Base-by-base conservation (phyloP, 2,113 vertebrate species). In the Zeus faber region DNA sequence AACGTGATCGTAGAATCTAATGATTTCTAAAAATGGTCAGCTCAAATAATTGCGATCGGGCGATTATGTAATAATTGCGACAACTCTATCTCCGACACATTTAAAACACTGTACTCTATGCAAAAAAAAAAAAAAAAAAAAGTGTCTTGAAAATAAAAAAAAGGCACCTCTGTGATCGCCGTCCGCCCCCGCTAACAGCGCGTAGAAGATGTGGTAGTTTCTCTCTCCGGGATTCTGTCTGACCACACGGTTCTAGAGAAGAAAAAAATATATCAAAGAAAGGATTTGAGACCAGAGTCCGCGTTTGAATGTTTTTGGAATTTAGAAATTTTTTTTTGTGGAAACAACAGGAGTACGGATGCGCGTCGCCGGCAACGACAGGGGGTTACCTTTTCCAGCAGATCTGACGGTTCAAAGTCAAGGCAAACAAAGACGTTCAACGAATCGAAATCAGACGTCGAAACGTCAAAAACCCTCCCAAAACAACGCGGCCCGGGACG, bases 181-280 rank as follows among this genome's bases (percentile, higher is more conserved):
- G 0, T 86, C 89, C 3, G 91, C 79, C 22, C 93, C 94, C 8
- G 92, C 89, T 37, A 95, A 84, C 53, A 96, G 77, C 2, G 93
- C 90, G 6, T 96, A 96, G 77, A 96, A 95, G 65, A 96, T 93
- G 77, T 96, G 94, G 72, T 92, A 96, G 81, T 94, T 96, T 78
- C 93, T 86, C 78, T 95, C 93, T 14, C 93, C 92, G 0, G 91
- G 93, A 67, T 94, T 94, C 76, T 95, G 93, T 44, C 93, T 89
- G 17, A 92, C 93, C 44, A 96, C 93, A 5, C 94, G 92, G 73
- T 94, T 96, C 94, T 96, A 81, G 26, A 88, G 77, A 25, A 67
- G 25, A 52, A 33, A 58, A 11, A 16, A 1, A 26, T 17, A 9
- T 31, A 49, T 10, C 46, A n/a, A 7, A 1, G 1, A 31, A 35